These are phyloP conservation scores for Amblyornis subalaris DNA, from an alignment of 2,113 vertebrate genomes.

Conservation along the genomic window DNA sequence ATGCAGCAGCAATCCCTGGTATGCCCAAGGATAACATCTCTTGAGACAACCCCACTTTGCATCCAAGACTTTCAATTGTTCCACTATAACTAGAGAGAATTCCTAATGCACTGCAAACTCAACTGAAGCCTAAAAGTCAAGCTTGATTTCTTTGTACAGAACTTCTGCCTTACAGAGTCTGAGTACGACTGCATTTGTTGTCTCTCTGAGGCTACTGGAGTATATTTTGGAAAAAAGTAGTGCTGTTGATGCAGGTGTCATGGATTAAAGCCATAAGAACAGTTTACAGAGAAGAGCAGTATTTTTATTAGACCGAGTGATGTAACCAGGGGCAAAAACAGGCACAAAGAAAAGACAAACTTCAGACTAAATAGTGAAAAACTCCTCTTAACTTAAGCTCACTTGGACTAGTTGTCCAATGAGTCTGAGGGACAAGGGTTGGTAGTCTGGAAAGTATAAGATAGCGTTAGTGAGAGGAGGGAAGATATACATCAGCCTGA, in stretches of 20 bases:
- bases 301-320: neutral
- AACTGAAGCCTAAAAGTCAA: neutral
- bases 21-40: no score
- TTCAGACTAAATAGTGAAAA: neutral
- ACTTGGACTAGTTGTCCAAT: neutral
- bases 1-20: neutral
- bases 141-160: neutral
- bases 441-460: neutral
- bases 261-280: neutral
- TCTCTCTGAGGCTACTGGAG: neutral
- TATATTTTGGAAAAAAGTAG: neutral
- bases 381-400: neutral
- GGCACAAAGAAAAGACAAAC: neutral
- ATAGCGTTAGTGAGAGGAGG: neutral
- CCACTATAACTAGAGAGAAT: neutral
- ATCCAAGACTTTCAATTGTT: no score
- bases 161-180: neutral
- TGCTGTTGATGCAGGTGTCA: neutral
- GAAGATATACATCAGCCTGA: fast-evolving
- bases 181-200: fast-evolving
- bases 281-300: neutral
- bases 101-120: neutral
- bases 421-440: neutral
- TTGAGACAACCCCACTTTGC: no score
- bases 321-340: neutral